phyloP scores from a whole-genome alignment of 2,888 invertebrate genomes.

The Hirtodrosophila duncani region DNA sequence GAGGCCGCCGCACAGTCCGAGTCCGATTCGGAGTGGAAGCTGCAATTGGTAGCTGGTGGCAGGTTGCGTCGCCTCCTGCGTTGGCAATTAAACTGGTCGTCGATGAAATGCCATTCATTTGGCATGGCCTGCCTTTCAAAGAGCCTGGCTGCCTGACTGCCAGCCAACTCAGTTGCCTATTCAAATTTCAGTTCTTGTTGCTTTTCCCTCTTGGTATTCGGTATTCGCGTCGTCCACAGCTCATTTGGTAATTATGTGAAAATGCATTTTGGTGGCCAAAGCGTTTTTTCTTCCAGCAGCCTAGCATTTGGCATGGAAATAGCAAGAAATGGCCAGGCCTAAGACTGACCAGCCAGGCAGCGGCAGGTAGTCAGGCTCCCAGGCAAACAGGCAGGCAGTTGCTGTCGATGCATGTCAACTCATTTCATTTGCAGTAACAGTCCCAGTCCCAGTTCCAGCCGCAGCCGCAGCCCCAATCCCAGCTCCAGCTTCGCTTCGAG shows the following conservation, averaged over 20 bases:
- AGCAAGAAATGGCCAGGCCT: constrained; percentile 30
- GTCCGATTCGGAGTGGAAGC: constrained; percentile 7
- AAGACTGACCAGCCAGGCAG: neutral
- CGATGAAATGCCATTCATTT: constrained; percentile 75
- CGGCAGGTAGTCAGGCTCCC: constrained; percentile 4
- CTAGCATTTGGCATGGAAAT: constrained; percentile 45
- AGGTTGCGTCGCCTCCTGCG: constrained; percentile 41
- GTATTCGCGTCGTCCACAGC: constrained; percentile 38
- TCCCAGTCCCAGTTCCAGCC: constrained; percentile 24
- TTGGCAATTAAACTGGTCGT: constrained; percentile 68
- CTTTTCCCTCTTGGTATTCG: constrained; percentile 4
- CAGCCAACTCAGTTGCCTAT: constrained; percentile 33
- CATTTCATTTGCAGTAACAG: constrained; percentile 47
- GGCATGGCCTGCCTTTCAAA: constrained; percentile 17
- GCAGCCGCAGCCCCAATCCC: constrained; percentile 24
- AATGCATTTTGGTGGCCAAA: constrained; percentile 56
- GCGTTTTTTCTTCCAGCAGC: constrained; percentile 39
- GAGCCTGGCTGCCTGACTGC: constrained; percentile 19
- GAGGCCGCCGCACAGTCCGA: constrained; percentile 13
- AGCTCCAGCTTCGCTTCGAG: neutral
- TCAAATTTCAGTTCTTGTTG: constrained; percentile 56
- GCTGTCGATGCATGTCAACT: too few relatives aligned
- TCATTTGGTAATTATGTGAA: constrained; percentile 71
- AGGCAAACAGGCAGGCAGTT: constrained; percentile 3
- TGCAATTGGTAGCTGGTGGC: neutral